Conservation (phyloP, 2,888 invertebrate genomes). For the Drosophila borborema region DNA sequence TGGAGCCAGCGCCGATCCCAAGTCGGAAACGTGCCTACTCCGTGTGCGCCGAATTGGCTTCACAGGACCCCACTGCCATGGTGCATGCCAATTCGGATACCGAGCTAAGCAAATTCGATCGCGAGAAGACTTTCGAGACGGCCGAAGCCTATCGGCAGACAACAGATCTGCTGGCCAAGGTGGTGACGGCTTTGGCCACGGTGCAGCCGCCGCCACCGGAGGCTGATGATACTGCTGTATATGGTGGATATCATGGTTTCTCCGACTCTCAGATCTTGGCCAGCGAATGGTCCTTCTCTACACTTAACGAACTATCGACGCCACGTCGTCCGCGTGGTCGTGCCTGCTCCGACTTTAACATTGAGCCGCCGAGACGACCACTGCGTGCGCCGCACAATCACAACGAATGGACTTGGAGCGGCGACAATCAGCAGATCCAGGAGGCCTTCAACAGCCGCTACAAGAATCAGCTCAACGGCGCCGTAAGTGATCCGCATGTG, state of each 20-base stretch:
- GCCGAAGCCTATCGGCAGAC: conserved; percentile 90
- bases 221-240: conserved; percentile 80
- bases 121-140: conserved; percentile 89
- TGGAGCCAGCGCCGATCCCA: conserved; percentile 85
- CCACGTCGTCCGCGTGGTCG: conserved; percentile 86
- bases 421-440: conserved; percentile 85
- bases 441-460: conserved; percentile 83
- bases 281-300: conserved; percentile 88
- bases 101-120: conserved; percentile 91
- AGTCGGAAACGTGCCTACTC: conserved; percentile 88
- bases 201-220: conserved; percentile 86
- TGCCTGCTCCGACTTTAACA: conserved; percentile 88
- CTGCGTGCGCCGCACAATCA: conserved; percentile 70
- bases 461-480: conserved; percentile 68
- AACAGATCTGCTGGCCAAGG: conserved; percentile 90
- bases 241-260: conserved; percentile 88
- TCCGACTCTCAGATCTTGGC: conserved; percentile 91
- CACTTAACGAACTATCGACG: conserved; percentile 70
- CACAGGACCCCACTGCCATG: conserved; percentile 49
- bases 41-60: conserved; percentile 86
- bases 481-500: conserved; percentile 66
- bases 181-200: conserved; percentile 91
- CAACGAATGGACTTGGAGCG: conserved; percentile 85
- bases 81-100: conserved; percentile 91
- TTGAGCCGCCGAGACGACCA: conserved; percentile 72